These are phyloP conservation scores for Anas platyrhynchos DNA, from an alignment of 2,113 vertebrate genomes.

Conservation along the genomic window DNA sequence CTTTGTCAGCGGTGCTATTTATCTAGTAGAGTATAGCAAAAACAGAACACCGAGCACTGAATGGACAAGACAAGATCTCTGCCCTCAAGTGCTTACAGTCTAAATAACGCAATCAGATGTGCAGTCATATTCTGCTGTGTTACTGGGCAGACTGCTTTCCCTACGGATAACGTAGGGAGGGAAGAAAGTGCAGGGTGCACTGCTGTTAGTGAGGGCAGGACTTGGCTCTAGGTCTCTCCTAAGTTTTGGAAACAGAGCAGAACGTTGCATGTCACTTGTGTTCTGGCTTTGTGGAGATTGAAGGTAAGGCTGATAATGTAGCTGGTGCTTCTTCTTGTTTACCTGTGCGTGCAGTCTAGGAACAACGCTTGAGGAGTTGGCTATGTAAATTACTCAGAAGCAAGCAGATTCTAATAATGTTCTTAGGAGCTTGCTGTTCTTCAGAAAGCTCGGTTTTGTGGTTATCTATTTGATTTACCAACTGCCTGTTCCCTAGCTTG, in stretches of 20 bases:
- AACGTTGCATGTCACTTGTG: not conserved
- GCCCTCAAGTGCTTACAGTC: conserved; percentile 7
- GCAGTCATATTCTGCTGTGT: not conserved
- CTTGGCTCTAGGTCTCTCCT: not conserved
- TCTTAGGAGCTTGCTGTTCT: not conserved
- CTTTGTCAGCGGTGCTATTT: not conserved
- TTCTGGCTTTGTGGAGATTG: not conserved
- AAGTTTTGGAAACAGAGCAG: not conserved
- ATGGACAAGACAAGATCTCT: conserved; percentile 53
- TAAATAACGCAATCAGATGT: not conserved
- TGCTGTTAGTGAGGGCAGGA: fast-evolving
- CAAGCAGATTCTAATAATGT: not conserved
- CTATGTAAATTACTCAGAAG: not conserved
- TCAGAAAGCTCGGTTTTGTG: not conserved
- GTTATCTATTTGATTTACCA: not conserved
- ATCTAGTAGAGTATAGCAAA: not conserved
- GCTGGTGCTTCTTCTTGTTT: not conserved
- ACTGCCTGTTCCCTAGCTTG: not conserved
- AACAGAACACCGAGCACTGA: not conserved
- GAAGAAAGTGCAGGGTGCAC: not conserved
- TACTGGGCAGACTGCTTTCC: not conserved
- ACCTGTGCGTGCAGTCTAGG: not conserved
- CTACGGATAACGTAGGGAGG: not conserved
- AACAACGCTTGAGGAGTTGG: conserved; percentile 19
- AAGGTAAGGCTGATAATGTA: not conserved